Evolutionary conservation across 2,888 invertebrate species (phyloP).

Genomic region (Polietes domitor): DNA sequence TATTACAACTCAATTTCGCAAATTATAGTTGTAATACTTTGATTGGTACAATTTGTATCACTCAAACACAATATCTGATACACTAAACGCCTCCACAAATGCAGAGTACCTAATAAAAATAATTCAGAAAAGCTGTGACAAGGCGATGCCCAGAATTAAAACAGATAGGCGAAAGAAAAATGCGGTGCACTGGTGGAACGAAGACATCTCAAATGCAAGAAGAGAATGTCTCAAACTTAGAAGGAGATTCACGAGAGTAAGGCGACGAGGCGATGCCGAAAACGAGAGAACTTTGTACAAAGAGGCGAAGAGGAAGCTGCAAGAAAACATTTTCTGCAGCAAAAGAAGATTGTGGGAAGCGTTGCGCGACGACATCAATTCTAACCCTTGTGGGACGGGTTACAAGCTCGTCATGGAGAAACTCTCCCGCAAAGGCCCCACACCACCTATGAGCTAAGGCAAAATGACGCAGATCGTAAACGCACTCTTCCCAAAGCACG

Average conservation of each 20-base stretch:
- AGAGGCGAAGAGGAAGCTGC: constrained; percentile 8
- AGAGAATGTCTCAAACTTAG: background rate
- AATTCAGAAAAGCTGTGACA: background rate
- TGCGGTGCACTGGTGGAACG: background rate
- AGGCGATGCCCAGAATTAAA: background rate
- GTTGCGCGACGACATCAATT: constrained; percentile 23
- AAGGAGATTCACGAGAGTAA: background rate
- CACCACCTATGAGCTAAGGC: background rate
- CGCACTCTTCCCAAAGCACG: background rate
- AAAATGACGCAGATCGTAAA: background rate
- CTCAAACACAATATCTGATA: too few relatives aligned
- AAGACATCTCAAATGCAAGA: background rate
- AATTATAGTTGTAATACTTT: too few relatives aligned
- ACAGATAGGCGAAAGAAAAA: background rate
- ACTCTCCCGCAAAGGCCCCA: background rate
- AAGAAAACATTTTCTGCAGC: background rate
- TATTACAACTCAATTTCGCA: too few relatives aligned
- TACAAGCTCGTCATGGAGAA: constrained; percentile 31
- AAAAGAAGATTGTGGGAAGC: background rate
- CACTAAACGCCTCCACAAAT: background rate
- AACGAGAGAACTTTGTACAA: background rate
- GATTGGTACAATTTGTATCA: too few relatives aligned
- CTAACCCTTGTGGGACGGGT: constrained; percentile 35
- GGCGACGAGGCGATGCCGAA: background rate
- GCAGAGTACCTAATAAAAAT: background rate